Percentiles rank a stretch among this genome's conserved stretches.
phyloP scores from a whole-genome alignment of 1,140 invertebrate species.

The Callitettix versicolor region DNA sequence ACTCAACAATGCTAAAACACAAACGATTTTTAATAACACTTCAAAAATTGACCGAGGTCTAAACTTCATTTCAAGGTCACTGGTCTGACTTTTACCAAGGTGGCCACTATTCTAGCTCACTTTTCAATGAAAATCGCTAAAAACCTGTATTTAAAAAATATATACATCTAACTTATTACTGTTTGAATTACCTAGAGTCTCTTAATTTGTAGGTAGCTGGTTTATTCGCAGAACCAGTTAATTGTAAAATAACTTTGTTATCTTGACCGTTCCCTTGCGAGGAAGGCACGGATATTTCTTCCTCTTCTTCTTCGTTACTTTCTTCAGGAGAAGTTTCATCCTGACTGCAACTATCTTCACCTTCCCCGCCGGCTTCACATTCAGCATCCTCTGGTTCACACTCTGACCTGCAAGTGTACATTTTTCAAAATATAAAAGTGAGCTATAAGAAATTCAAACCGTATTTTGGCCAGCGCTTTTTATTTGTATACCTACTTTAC shows the following conservation, averaged over 20 bases:
- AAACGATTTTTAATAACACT: too few relatives aligned
- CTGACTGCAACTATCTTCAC: conserved; percentile 19
- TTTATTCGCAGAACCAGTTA: conserved; percentile 21
- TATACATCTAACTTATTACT: not conserved
- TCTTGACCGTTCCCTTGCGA: conserved; percentile 11
- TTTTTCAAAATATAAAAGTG: too few relatives aligned
- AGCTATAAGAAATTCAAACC: too few relatives aligned
- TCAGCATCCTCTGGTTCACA: conserved; percentile 5
- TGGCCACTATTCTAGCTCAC: too few relatives aligned
- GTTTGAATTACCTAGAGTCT: conserved; percentile 37
- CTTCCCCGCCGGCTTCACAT: conserved; percentile 21
- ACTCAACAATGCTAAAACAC: too few relatives aligned
- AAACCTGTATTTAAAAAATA: conserved; percentile 1
- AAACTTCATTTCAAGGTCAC: too few relatives aligned
- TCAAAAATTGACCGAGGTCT: too few relatives aligned
- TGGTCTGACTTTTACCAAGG: too few relatives aligned
- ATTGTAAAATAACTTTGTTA: conserved; percentile 24
- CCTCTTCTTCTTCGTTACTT: conserved; percentile 33
- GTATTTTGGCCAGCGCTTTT: too few relatives aligned
- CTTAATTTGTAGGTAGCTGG: conserved; percentile 37
- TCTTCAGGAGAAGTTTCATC: conserved; percentile 28
- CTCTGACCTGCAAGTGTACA: conserved; percentile 2
- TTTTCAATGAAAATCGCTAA: too few relatives aligned
- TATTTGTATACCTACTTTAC: too few relatives aligned
- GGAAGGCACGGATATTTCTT: conserved; percentile 28